Conservation (phyloP, 2,797 vertebrate species). For the Fringilla coelebs region DNA sequence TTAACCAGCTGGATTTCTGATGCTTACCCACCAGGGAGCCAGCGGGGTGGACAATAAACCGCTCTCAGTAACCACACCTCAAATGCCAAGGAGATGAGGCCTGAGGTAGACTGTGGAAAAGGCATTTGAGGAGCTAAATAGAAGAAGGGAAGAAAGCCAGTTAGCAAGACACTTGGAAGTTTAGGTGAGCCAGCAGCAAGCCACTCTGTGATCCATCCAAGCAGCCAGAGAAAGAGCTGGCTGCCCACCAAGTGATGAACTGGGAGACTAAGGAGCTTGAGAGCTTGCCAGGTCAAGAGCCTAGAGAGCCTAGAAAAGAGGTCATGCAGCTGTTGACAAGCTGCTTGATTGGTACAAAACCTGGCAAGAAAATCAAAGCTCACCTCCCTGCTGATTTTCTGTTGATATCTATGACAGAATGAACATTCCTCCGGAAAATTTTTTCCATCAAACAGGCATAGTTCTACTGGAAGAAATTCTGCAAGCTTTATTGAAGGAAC, state of each 20-base stretch:
- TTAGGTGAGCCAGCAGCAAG: background rate
- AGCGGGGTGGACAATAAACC: background rate
- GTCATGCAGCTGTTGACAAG: conserved; percentile 25
- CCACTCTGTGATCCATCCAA: background rate
- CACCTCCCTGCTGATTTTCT: background rate
- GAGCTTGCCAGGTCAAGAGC: background rate
- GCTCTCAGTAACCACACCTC: background rate
- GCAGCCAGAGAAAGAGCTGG: conserved; percentile 7
- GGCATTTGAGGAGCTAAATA: background rate
- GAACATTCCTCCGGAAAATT: conserved; percentile 33
- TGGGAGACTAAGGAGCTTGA: background rate
- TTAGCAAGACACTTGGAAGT: background rate
- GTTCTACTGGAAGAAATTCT: conserved; percentile 9
- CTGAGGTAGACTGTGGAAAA: background rate
- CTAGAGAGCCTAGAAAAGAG: background rate
- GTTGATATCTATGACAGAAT: conserved; percentile 35
- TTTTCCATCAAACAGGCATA: conserved; percentile 40
- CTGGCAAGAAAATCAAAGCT: conserved; percentile 21
- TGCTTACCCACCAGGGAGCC: background rate
- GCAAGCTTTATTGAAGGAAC: conserved; percentile 25
- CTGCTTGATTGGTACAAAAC: conserved; percentile 11
- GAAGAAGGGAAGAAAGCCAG: background rate
- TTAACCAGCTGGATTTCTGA: background rate
- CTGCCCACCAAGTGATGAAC: background rate
- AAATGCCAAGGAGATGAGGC: background rate